These are phyloP conservation scores for Jaculus jaculus DNA, from an alignment of 2,113 vertebrate species.

Conservation along the genomic window DNA sequence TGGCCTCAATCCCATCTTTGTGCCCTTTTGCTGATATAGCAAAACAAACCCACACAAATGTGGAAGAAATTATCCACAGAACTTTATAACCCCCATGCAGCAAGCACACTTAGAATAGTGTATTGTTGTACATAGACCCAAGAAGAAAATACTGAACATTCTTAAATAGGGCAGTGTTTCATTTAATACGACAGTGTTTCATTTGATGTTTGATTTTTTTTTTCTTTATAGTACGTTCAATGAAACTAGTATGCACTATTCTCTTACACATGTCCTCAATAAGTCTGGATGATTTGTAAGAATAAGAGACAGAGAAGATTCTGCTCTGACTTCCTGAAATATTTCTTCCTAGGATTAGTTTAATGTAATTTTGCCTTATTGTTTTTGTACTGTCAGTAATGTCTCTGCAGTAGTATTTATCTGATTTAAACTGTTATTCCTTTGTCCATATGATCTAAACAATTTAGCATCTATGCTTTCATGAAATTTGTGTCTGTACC, in stretches of 20 bases:
- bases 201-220: background rate
- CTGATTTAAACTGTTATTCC: background rate
- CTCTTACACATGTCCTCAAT: background rate
- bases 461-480: background rate
- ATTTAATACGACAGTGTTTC: background rate
- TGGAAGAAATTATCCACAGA: conserved; percentile 69
- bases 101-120: conserved; percentile 45
- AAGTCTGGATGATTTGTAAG: background rate
- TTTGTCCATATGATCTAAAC: background rate
- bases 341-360: background rate
- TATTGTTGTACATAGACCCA: conserved; percentile 61
- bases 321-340: background rate
- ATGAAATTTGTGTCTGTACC: background rate
- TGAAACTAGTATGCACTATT: conserved; percentile 3
- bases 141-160: conserved; percentile 66
- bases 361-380: background rate
- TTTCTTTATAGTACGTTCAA: conserved; percentile 34
- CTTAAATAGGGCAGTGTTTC: conserved; percentile 9
- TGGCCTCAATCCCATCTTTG: conserved; percentile 33
- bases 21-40: conserved; percentile 63
- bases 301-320: background rate
- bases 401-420: background rate
- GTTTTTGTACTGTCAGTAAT: background rate
- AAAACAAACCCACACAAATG: conserved; percentile 72
- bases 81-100: conserved; percentile 36